Conservation (phyloP, 2,888 invertebrate species). For the Leucophenga maculata region DNA sequence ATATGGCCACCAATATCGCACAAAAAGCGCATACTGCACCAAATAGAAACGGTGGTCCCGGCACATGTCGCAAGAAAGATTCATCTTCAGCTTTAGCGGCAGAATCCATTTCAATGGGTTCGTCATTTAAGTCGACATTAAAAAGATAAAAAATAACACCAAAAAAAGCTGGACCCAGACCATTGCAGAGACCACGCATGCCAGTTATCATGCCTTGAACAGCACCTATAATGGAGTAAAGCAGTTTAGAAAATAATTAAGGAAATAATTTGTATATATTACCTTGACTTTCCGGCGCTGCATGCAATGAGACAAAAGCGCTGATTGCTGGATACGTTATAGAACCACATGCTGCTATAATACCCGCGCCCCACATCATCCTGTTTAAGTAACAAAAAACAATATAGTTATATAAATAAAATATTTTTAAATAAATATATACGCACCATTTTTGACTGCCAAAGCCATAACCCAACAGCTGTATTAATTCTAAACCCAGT, state of each 20-base stretch:
- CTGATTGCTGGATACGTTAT: constrained; percentile 99
- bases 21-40: constrained; percentile 97
- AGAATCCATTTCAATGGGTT: constrained; percentile 69
- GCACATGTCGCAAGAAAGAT: constrained; percentile 80
- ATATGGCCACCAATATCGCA: constrained; percentile 92
- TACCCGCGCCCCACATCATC: constrained; percentile 99
- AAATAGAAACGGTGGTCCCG: constrained; percentile 98
- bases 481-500: constrained; percentile 95
- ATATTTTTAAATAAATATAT: not conserved
- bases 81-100: constrained; percentile 70
- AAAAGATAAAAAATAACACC: constrained; percentile 99
- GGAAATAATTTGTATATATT: constrained; percentile 27
- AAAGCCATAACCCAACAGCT: constrained; percentile 97
- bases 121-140: constrained; percentile 95
- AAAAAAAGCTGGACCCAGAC: constrained; percentile 98
- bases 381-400: constrained; percentile 68
- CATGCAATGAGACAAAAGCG: constrained; percentile 97
- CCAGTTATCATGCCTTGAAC: constrained; percentile 99
- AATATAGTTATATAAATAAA: not conserved
- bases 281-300: constrained; percentile 97
- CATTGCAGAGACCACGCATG: constrained; percentile 97
- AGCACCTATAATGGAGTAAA: constrained; percentile 74
- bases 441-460: constrained; percentile 92
- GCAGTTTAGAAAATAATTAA: not conserved
- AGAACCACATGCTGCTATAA: constrained; percentile 94